These are phyloP conservation scores for Drosophila lutescens DNA, from an alignment of 2,888 invertebrate species.

Conservation along the genomic window DNA sequence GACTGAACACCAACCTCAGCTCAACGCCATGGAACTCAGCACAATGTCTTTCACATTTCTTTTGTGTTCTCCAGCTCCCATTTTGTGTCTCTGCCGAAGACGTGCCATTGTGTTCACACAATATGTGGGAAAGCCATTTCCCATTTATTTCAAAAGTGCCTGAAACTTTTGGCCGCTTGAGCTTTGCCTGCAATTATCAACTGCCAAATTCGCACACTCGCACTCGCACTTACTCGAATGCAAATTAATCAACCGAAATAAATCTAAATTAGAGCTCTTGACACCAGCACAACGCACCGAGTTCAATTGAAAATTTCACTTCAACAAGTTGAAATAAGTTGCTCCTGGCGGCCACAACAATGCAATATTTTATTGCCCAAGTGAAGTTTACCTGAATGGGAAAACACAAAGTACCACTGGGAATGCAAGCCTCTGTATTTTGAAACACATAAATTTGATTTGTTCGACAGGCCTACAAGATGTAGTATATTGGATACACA, in stretches of 20 bases:
- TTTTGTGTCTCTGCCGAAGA: conserved; percentile 33
- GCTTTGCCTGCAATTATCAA: conserved; percentile 62
- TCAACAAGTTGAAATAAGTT: conserved; percentile 48
- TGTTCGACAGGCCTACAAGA: conserved; percentile 36
- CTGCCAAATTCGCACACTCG: conserved; percentile 47
- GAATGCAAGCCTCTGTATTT: conserved; percentile 7
- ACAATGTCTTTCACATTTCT: conserved; percentile 61
- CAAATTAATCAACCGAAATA: conserved; percentile 59
- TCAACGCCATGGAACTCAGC: conserved; percentile 19
- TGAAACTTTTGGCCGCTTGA: conserved; percentile 57
- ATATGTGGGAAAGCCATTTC: conserved; percentile 34
- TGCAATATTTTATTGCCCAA: conserved; percentile 59
- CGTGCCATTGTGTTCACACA: conserved; percentile 64
- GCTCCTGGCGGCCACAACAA: conserved; percentile 14
- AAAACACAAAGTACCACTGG: conserved; percentile 18
- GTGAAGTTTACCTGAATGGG: conserved; percentile 23
- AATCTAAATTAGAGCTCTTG: conserved; percentile 69
- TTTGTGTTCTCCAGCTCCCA: conserved; percentile 55
- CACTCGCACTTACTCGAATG: conserved; percentile 38
- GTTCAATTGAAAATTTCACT: conserved; percentile 63
- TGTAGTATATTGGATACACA: conserved; percentile 3
- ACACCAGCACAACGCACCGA: conserved; percentile 55
- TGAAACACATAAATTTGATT: conserved; percentile 61
- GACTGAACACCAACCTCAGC: conserved; percentile 3
- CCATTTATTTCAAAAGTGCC: conserved; percentile 1